Percentiles rank a stretch among this genome's conserved stretches.
phyloP scores from a whole-genome alignment of 2,888 invertebrate species.

The Cenopis cana region DNA sequence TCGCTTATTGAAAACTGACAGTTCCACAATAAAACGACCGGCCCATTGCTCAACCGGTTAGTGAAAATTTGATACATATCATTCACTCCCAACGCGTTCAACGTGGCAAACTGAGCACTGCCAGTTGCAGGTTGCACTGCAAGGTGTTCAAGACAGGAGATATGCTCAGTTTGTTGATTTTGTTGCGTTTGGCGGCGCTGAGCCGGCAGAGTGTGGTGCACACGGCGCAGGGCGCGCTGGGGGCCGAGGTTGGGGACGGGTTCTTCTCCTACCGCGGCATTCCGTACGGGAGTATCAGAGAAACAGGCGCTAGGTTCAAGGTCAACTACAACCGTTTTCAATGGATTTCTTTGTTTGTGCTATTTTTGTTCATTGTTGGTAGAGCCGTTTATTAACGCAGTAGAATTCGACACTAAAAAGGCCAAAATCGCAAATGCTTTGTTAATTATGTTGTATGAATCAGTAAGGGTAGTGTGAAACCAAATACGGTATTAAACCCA shows the following conservation, averaged over 20 bases:
- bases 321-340: conserved; percentile 49
- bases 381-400: neutral
- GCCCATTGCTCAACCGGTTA: conserved; percentile 22
- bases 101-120: neutral
- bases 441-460: no score
- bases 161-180: conserved; percentile 19
- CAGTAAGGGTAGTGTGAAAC: no score
- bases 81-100: neutral
- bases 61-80: conserved; percentile 20
- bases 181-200: conserved; percentile 16
- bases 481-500: no score
- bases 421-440: no score
- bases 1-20: conserved; percentile 44
- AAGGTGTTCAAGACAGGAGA: neutral
- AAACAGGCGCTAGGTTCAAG: conserved; percentile 63
- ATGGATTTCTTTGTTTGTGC: neutral
- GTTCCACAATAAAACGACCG: neutral
- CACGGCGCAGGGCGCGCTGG: conserved; percentile 67
- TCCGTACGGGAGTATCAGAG: conserved; percentile 66
- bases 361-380: neutral
- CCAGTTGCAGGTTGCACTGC: neutral
- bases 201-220: conserved; percentile 57
- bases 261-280: conserved; percentile 71
- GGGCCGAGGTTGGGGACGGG: conserved; percentile 62
- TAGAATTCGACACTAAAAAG: no score